A percentile compares a stretch with the other conserved stretches of the same genome.
phyloP scores from a whole-genome alignment of 2,113 vertebrate species.

The Neoarius graeffei region DNA sequence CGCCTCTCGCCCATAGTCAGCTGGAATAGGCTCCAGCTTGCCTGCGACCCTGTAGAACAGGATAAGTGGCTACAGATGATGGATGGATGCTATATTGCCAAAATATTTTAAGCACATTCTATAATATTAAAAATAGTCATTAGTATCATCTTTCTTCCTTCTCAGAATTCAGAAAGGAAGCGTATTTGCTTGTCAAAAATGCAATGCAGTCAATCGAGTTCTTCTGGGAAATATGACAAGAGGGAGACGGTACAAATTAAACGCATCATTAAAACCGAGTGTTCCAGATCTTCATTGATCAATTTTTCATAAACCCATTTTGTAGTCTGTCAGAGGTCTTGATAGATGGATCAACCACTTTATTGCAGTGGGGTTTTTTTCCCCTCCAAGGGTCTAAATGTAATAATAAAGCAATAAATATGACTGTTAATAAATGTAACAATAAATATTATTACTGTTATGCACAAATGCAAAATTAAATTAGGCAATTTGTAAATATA shows the following conservation, averaged over 20 bases:
- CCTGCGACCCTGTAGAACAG: no score
- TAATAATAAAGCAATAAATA: neutral
- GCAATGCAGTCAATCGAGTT: neutral
- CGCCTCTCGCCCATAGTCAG: no score
- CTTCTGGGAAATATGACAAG: neutral
- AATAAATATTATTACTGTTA: neutral
- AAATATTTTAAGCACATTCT: neutral
- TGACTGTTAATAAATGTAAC: no score
- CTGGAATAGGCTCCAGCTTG: no score
- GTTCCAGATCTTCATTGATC: conserved; percentile 5
- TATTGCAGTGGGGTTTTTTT: neutral
- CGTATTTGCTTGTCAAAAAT: neutral
- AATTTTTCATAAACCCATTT: conserved; percentile 34
- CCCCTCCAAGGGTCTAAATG: neutral
- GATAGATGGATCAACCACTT: conserved; percentile 17
- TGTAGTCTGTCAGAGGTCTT: conserved; percentile 4
- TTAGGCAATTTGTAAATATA: neutral
- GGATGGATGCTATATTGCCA: neutral
- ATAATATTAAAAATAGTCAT: neutral
- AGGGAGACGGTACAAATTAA: conserved; percentile 16
- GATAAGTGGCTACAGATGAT: no score
- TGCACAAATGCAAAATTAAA: neutral
- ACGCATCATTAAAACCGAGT: conserved; percentile 15
- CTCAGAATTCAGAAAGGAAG: neutral
- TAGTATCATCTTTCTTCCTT: neutral